These are phyloP conservation scores for Megatriorchis doriae DNA, from an alignment of 2,113 vertebrate species.

Conservation along the genomic window DNA sequence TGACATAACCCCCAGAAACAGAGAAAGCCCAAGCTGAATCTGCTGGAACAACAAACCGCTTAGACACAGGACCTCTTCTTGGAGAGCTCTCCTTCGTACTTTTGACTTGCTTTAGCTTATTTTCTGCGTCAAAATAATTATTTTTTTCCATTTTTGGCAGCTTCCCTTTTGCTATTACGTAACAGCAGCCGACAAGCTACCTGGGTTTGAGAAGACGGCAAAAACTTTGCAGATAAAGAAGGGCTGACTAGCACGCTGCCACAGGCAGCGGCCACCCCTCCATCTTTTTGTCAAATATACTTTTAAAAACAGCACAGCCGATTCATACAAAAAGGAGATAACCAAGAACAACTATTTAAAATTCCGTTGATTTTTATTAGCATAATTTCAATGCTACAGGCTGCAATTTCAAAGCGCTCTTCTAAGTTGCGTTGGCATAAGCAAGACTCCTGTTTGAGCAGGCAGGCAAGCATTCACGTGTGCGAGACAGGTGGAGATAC, in stretches of 20 bases:
- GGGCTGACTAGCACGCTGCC: background rate
- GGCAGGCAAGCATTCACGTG: background rate
- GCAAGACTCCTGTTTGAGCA: background rate
- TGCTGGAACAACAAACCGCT: background rate
- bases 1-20: conserved; percentile 20
- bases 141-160: background rate
- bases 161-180: background rate
- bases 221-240: background rate
- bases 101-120: background rate
- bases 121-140: background rate
- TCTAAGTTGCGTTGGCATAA: background rate
- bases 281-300: background rate
- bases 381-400: background rate
- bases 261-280: background rate
- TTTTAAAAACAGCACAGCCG: background rate
- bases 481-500: background rate
- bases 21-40: conserved; percentile 18
- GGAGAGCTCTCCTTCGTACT: background rate
- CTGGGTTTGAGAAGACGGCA: background rate
- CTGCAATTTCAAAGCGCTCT: background rate
- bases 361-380: background rate
- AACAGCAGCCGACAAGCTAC: accelerated
- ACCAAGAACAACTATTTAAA: background rate
- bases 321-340: background rate
- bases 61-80: background rate